Percentiles rank a stretch among this genome's conserved stretches.
phyloP scores from a whole-genome alignment of 2,888 invertebrate genomes.

The Monopis laevigella region DNA sequence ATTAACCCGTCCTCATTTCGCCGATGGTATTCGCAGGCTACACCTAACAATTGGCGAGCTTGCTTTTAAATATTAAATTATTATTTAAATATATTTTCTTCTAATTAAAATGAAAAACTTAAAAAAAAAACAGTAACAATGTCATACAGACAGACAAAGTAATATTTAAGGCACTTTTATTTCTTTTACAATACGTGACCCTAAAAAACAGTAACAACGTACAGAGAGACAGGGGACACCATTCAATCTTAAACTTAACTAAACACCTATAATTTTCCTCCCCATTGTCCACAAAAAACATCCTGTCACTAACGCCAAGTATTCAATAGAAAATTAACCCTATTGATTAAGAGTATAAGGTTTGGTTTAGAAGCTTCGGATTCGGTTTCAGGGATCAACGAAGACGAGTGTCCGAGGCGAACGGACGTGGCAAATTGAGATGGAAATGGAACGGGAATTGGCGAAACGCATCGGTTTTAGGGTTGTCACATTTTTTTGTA shows the following conservation, averaged over 20 bases:
- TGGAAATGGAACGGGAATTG: constrained; percentile 16
- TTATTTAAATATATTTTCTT: no score
- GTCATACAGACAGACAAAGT: no score
- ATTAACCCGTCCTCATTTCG: no score
- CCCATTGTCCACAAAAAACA: constrained; percentile 4
- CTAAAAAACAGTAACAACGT: no score
- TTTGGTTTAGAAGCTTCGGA: neutral
- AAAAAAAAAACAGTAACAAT: no score
- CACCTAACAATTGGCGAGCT: no score
- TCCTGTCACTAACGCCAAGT: constrained; percentile 1
- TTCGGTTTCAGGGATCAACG: constrained; percentile 5
- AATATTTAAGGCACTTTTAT: no score
- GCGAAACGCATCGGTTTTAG: constrained; percentile 12
- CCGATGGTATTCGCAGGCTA: no score
- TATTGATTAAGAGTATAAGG: neutral
- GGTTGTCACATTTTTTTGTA: constrained; percentile 3
- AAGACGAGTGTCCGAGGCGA: constrained; percentile 12
- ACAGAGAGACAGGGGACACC: neutral
- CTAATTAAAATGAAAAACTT: no score
- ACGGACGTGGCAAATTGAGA: constrained; percentile 17
- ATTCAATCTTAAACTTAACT: constrained; percentile 10
- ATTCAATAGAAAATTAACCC: neutral
- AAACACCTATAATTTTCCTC: constrained; percentile 9
- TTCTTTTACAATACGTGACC: no score
- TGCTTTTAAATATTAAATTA: no score